Evolutionary conservation across 2,888 invertebrate species (phyloP), one percentile per base, ranked within the genome.

Genomic region (Drosophila diplacantha): DNA sequence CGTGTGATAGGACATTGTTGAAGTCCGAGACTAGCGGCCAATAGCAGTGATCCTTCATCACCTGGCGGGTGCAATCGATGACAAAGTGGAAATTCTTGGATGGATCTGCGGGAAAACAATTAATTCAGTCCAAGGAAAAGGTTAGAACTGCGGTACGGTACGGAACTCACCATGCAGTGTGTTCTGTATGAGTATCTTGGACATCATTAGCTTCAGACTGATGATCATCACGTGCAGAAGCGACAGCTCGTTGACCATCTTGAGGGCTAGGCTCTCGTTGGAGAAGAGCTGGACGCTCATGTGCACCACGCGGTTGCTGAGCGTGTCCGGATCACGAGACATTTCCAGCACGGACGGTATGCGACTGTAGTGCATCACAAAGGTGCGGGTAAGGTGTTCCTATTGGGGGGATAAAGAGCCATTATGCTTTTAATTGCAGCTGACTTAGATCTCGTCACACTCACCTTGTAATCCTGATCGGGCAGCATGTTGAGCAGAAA

Each of bases 31-130:
- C 97, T 8, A 98, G 90, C 1, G 98, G 98, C 98, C 98, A 99
- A 88, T 98, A 98, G 89, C 97, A 97, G 87, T 99, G 98, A 85
- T 98, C 96, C 89, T 96, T 97, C 96, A 99, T 97, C 22, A 97
- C 95, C 63, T 94, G 91, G 72, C 93, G 91, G 14, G 93, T 94
- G 87, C 98, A 98, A 87, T 98, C 96, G 49, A 98, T 97, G 22
- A 98, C 97, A 83, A 92, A 93, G 88, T 97, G 97, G 82, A 93
- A 93, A 87, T 96, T 96, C 83, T 92, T 92, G 22, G 91, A 91
- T 3, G 92, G 91, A 89, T 94, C 93, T 93, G 77, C 37, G 85
- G 81, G 54, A 4, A 63, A 74, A 65, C 2, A 11, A 2, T 5
- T 16, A 1, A 2, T 32, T 35, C 3, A 53, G 29, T 38, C 39